These are phyloP conservation scores for Perodicticus potto DNA, from an alignment of 2,797 vertebrate species.

Conservation along the genomic window DNA sequence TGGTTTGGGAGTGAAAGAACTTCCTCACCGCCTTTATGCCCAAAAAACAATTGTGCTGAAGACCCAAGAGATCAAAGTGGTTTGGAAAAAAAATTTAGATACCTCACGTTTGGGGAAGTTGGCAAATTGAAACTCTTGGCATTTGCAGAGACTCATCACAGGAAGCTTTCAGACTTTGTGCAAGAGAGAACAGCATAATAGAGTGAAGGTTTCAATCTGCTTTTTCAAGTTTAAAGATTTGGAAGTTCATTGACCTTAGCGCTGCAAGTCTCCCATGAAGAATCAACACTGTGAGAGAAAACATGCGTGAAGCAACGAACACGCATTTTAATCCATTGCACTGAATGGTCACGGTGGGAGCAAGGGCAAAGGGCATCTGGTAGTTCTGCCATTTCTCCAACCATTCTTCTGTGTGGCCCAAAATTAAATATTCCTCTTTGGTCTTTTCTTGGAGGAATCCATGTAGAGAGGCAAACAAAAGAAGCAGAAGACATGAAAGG, in stretches of 20 bases:
- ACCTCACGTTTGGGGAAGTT: neutral
- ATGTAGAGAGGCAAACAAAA: neutral
- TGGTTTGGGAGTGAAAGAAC: conserved; percentile 53
- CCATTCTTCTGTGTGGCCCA: neutral
- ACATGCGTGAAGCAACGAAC: neutral
- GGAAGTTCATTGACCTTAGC: neutral
- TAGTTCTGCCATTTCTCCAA: conserved; percentile 1
- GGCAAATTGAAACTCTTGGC: conserved; percentile 49
- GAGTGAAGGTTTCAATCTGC: conserved; percentile 14
- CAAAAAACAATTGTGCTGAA: conserved; percentile 43
- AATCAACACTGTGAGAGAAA: neutral
- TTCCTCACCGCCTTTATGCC: conserved; percentile 46
- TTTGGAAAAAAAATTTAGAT: conserved; percentile 33
- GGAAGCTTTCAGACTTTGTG: neutral
- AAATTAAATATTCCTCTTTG: neutral
- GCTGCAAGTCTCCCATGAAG: neutral
- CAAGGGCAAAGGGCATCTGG: neutral
- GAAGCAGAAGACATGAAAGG: neutral
- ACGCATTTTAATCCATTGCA: neutral
- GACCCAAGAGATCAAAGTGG: neutral
- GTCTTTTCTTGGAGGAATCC: neutral
- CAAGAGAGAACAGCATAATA: neutral
- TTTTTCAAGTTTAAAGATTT: conserved; percentile 36
- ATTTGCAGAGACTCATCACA: conserved; percentile 24
- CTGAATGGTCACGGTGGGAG: neutral